Percentiles rank a stretch among this genome's conserved stretches.
phyloP scores from a whole-genome alignment of 2,113 vertebrate species.

The Grus americana region DNA sequence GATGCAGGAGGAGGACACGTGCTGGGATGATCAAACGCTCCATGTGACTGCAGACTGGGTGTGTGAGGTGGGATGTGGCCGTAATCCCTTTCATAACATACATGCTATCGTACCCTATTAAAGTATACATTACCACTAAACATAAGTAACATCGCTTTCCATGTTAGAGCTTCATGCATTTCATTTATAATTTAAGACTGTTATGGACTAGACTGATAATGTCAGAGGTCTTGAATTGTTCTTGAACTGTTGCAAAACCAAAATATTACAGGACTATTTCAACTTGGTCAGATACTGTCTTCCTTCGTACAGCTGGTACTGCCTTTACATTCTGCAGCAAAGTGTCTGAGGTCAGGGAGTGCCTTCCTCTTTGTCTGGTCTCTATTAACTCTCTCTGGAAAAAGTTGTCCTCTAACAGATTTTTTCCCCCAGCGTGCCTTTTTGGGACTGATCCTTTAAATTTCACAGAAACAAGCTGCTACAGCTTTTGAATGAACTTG shows the following conservation, averaged over 20 bases:
- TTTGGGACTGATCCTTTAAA: constrained; percentile 47
- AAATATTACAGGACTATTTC: neutral
- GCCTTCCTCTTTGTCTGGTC: constrained; percentile 59
- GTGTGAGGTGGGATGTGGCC: neutral
- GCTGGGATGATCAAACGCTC: neutral
- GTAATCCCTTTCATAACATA: neutral
- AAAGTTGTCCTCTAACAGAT: constrained; percentile 22
- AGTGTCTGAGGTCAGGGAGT: constrained; percentile 43
- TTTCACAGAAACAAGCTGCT: constrained; percentile 24
- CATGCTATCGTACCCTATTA: neutral
- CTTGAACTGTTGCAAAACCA: neutral
- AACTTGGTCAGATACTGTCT: neutral
- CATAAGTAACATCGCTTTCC: neutral
- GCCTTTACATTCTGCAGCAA: constrained; percentile 33
- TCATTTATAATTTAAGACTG: neutral
- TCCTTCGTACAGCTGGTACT: neutral
- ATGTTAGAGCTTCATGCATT: neutral
- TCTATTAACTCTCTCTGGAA: constrained; percentile 47
- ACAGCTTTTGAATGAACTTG: constrained; percentile 32
- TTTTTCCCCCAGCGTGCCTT: neutral
- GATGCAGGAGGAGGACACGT: neutral
- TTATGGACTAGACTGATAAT: neutral
- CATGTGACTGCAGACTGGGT: neutral
- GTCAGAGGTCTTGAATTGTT: neutral
- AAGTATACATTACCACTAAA: neutral